Conservation (phyloP, 2,888 invertebrate species). For the Volucella zonaria region DNA sequence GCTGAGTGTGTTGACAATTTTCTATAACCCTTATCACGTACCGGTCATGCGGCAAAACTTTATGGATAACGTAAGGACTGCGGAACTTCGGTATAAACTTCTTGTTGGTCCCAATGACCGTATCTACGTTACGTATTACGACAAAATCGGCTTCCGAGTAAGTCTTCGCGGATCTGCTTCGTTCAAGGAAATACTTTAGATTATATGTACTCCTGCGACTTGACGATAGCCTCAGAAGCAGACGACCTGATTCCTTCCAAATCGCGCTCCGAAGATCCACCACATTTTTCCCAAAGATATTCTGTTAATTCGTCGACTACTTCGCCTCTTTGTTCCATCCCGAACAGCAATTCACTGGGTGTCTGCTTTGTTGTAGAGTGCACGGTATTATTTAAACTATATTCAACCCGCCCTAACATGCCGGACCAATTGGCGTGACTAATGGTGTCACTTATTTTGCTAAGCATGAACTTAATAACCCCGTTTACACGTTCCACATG, state of each 20-base stretch:
- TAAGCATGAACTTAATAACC: too few relatives aligned
- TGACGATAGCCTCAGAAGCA: conserved; percentile 14
- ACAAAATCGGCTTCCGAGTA: conserved; percentile 58
- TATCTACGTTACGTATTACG: conserved; percentile 36
- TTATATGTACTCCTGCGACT: too few relatives aligned
- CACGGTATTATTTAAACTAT: conserved; percentile 73
- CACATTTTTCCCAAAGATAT: conserved; percentile 37
- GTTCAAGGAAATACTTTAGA: conserved; percentile 21
- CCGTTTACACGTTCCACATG: too few relatives aligned
- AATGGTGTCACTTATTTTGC: too few relatives aligned
- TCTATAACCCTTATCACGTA: conserved; percentile 75
- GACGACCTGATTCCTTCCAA: conserved; percentile 38
- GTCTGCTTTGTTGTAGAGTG: conserved; percentile 75
- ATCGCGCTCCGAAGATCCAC: conserved; percentile 8
- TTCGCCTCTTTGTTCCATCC: conserved; percentile 75
- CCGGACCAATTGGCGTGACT: too few relatives aligned
- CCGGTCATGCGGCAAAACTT: conserved; percentile 75
- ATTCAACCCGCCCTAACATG: too few relatives aligned
- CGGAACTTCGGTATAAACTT: conserved; percentile 58
- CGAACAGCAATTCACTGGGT: conserved; percentile 47
- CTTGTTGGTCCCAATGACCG: conserved; percentile 24
- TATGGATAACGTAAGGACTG: conserved; percentile 59
- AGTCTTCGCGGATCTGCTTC: conserved; percentile 61
- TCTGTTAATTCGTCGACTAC: conserved; percentile 54
- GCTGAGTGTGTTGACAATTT: conserved; percentile 67